These are phyloP conservation scores for Condylura cristata DNA, from an alignment of 2,113 vertebrate species.

Conservation along the genomic window DNA sequence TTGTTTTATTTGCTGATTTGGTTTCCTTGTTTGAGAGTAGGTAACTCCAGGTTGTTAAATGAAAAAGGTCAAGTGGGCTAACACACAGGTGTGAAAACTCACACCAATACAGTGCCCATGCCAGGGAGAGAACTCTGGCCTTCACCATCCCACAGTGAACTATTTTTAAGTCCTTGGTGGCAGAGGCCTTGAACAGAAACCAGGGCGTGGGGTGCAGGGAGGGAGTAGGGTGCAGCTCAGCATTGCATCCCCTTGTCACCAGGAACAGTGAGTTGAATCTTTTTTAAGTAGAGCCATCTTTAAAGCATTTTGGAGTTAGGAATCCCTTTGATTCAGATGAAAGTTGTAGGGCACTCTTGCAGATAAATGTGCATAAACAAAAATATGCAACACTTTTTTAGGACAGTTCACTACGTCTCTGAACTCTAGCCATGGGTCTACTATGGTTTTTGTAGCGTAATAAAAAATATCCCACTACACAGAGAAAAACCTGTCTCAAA, in stretches of 20 bases:
- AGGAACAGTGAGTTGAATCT: neutral
- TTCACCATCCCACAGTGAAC: neutral
- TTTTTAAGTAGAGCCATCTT: neutral
- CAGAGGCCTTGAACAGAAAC: neutral
- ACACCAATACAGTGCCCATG: neutral
- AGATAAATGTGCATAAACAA: neutral
- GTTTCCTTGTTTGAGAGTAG: conserved; percentile 25
- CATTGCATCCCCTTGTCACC: no score
- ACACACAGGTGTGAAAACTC: neutral
- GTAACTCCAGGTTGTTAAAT: neutral
- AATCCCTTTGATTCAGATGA: neutral
- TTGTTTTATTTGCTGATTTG: neutral
- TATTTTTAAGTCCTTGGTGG: neutral
- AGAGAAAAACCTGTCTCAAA: neutral
- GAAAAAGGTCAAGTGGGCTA: neutral
- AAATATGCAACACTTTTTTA: neutral
- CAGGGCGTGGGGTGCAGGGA: no score
- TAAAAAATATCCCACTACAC: neutral
- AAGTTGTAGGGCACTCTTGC: neutral
- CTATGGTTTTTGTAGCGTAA: neutral
- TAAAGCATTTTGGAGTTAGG: neutral
- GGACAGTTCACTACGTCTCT: neutral
- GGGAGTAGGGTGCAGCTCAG: neutral
- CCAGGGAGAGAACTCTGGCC: neutral
- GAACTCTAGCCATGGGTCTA: neutral